phyloP scores from a whole-genome alignment of 2,113 vertebrate species.

The Elephantulus edwardii region DNA sequence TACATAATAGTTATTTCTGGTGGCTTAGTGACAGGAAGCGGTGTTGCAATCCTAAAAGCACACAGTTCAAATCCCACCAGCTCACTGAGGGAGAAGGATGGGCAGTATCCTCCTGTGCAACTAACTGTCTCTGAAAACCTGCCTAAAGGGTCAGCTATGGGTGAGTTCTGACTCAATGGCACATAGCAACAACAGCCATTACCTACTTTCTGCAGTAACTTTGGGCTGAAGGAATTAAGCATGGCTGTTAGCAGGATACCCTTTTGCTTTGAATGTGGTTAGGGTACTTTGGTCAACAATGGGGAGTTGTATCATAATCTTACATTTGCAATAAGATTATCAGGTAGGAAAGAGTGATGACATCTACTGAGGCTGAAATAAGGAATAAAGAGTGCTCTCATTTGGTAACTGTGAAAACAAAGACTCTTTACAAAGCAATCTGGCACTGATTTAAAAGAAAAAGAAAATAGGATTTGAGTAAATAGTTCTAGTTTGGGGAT shows the following conservation, averaged over 20 bases:
- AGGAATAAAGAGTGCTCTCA: not conserved
- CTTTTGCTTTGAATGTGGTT: constrained; percentile 14
- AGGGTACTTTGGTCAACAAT: constrained; percentile 3
- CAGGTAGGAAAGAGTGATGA: constrained; percentile 21
- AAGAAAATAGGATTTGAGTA: constrained; percentile 34
- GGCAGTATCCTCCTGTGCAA: no score
- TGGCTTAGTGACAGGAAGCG: no score
- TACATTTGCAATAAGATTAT: constrained; percentile 11
- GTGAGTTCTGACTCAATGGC: no score
- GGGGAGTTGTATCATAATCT: not conserved
- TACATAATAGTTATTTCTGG: not conserved
- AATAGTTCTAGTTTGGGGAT: constrained; percentile 1
- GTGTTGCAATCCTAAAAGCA: no score
- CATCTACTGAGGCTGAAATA: not conserved
- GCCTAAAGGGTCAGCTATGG: no score
- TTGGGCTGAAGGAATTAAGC: not conserved
- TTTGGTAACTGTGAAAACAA: constrained; percentile 21
- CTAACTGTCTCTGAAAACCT: no score
- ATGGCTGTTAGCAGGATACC: not conserved
- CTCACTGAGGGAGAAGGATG: no score
- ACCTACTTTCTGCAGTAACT: constrained; percentile 14
- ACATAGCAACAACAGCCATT: no score
- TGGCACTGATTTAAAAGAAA: constrained; percentile 46
- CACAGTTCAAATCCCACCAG: no score
- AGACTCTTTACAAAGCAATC: constrained; percentile 47